Evolutionary conservation across 2,797 vertebrate species (phyloP).

Genomic region (Pogonophryne albipinna): DNA sequence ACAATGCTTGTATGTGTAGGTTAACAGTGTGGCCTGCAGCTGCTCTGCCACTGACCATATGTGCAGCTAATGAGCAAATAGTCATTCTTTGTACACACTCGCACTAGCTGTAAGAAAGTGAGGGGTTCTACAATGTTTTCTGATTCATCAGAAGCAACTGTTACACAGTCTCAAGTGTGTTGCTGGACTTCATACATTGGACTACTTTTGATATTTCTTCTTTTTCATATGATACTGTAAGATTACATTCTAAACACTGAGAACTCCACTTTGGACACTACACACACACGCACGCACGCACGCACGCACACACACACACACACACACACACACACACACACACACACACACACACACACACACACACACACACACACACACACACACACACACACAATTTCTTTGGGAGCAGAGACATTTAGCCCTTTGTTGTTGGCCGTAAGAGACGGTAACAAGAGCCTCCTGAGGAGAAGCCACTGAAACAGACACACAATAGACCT

Average conservation of each 20-base stretch:
- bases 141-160: slow-evolving; percentile 16
- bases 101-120: background rate
- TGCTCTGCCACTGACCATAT: background rate
- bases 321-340: background rate
- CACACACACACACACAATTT: slow-evolving; percentile 29
- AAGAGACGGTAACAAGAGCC: slow-evolving; percentile 77
- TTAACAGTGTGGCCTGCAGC: background rate
- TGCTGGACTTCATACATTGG: background rate
- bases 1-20: slow-evolving; percentile 7
- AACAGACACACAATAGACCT: slow-evolving; percentile 75
- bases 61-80: background rate
- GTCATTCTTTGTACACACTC: background rate
- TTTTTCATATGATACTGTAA: slow-evolving; percentile 40
- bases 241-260: slow-evolving; percentile 33
- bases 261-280: background rate
- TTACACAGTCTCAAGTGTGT: background rate
- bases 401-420: slow-evolving; percentile 69
- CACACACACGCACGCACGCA: background rate
- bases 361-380: slow-evolving; percentile 8
- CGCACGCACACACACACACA: background rate
- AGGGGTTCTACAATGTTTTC: background rate
- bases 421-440: slow-evolving; percentile 74
- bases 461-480: slow-evolving; percentile 64
- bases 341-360: slow-evolving; percentile 3
- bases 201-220: slow-evolving; percentile 13